Percentiles rank a stretch among this genome's conserved stretches.
phyloP scores from a whole-genome alignment of 2,113 vertebrate species.

The Syngnathoides biaculeatus region DNA sequence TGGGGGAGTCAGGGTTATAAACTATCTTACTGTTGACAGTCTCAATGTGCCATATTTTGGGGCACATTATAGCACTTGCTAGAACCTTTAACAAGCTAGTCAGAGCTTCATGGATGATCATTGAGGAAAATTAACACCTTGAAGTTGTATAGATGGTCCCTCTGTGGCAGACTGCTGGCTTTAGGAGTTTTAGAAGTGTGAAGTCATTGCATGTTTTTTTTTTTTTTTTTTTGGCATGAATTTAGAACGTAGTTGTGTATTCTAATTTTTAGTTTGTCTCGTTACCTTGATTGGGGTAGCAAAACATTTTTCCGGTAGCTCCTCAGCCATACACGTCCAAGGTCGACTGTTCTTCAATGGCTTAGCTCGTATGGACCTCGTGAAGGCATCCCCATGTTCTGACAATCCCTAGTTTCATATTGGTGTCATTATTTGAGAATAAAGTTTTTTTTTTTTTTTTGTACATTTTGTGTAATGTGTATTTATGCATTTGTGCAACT shows the following conservation, averaged over 20 bases:
- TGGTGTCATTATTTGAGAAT: slow-evolving; percentile 67
- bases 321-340: slow-evolving; percentile 68
- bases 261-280: slow-evolving; percentile 63
- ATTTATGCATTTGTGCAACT: slow-evolving; percentile 74
- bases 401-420: slow-evolving; percentile 62
- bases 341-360: slow-evolving; percentile 67
- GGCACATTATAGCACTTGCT: slow-evolving; percentile 66
- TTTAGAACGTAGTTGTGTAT: slow-evolving; percentile 69
- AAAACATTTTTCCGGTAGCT: slow-evolving; percentile 61
- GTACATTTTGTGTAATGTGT: slow-evolving; percentile 69
- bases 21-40: slow-evolving; percentile 67
- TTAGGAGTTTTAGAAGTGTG: slow-evolving; percentile 54
- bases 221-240: slow-evolving; percentile 75
- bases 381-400: slow-evolving; percentile 65
- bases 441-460: no score
- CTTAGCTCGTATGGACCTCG: slow-evolving; percentile 70
- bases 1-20: slow-evolving; percentile 48
- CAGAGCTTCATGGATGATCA: slow-evolving; percentile 38
- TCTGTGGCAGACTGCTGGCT: slow-evolving; percentile 35
- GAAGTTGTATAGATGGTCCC: slow-evolving; percentile 54
- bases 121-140: slow-evolving; percentile 40
- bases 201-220: slow-evolving; percentile 73
- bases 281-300: slow-evolving; percentile 54
- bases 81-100: slow-evolving; percentile 28
- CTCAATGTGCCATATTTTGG: slow-evolving; percentile 52